These are phyloP conservation scores for Celastrina argiolus DNA, from an alignment of 2,888 invertebrate species.

Conservation along the genomic window DNA sequence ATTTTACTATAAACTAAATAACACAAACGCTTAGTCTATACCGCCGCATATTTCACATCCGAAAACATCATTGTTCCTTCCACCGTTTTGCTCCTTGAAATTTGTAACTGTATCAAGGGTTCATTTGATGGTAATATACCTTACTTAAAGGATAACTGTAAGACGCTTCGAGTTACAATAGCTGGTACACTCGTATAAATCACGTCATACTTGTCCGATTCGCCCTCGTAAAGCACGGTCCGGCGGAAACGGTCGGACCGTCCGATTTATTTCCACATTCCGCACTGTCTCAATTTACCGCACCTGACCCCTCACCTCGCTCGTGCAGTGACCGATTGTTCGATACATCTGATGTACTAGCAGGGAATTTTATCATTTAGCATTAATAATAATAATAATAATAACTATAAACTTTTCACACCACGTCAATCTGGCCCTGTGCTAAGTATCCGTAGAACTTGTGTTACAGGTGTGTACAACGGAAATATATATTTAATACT, in stretches of 20 bases:
- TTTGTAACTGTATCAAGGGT: neutral
- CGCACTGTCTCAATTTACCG: conserved; percentile 36
- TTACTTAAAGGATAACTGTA: conserved; percentile 14
- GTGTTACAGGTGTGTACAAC: no score
- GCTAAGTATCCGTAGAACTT: no score
- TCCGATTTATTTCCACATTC: conserved; percentile 36
- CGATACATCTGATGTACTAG: conserved; percentile 53
- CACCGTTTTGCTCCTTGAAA: neutral
- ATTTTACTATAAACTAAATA: no score
- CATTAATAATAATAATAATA: no score
- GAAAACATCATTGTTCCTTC: no score
- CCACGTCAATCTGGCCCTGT: no score
- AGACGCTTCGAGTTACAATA: conserved; percentile 12
- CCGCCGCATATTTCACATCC: no score
- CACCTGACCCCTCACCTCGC: conserved; percentile 48
- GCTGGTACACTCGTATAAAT: conserved; percentile 18
- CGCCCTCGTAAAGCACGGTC: conserved; percentile 26
- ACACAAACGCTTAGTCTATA: no score
- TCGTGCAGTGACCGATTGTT: conserved; percentile 58
- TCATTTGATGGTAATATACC: conserved; percentile 1
- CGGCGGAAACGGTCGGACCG: conserved; percentile 32
- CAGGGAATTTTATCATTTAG: neutral
- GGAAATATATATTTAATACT: no score
- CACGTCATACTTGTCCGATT: conserved; percentile 23
- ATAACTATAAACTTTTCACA: no score